phyloP scores from a whole-genome alignment of 2,888 invertebrate species.

The Amphipyra berbera region DNA sequence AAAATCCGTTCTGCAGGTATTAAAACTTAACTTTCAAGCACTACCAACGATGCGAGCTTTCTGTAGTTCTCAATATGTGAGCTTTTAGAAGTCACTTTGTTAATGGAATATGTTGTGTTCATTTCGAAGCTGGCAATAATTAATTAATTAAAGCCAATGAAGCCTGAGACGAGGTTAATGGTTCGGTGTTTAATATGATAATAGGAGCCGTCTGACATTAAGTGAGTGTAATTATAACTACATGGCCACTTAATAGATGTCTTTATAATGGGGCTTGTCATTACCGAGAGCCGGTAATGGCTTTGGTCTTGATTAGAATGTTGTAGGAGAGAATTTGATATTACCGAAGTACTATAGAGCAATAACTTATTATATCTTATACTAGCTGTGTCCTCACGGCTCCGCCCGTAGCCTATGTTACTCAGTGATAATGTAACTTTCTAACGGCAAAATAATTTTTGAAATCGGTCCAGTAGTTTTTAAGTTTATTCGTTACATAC shows the following conservation, averaged over 20 bases:
- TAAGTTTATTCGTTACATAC: no score
- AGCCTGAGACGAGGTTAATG: slow-evolving; percentile 39
- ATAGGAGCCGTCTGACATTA: slow-evolving; percentile 22
- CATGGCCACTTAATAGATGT: slow-evolving; percentile 37
- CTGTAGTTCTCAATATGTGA: no score
- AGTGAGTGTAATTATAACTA: slow-evolving; percentile 44
- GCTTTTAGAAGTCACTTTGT: background rate
- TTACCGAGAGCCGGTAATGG: slow-evolving; percentile 24
- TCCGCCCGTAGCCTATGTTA: no score
- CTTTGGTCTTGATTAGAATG: slow-evolving; percentile 28
- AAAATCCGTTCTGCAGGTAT: no score
- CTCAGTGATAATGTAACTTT: no score
- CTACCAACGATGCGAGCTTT: no score
- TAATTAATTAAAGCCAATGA: slow-evolving; percentile 47
- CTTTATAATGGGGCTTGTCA: slow-evolving; percentile 27
- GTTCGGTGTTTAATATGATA: slow-evolving; percentile 41
- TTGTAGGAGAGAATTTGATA: slow-evolving; percentile 7
- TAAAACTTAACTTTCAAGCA: no score
- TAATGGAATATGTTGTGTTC: slow-evolving; percentile 16
- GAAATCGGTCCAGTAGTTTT: no score
- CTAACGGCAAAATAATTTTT: no score
- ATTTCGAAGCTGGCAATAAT: slow-evolving; percentile 21
- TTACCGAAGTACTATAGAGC: background rate
- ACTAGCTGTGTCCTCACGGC: no score
- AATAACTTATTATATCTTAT: no score